Base-by-base conservation (phyloP, 2,113 vertebrate genomes). In the Pyrgilauda ruficollis region DNA sequence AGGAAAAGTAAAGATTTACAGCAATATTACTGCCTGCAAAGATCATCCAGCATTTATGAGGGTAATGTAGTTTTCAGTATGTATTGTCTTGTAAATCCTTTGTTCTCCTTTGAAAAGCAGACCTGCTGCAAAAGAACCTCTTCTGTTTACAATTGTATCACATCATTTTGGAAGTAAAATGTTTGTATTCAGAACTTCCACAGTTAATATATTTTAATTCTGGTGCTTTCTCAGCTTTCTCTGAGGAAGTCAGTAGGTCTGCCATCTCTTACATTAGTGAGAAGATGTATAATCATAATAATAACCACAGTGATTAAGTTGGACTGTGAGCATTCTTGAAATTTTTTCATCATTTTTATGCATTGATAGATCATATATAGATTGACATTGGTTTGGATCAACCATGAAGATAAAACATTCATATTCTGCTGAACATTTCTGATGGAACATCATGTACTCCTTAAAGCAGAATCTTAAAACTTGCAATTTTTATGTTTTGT, bases 31-130 rank as follows among this genome's bases (percentile, higher is more conserved):
- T 82, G 97, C 91, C 41, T 99, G 99, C 90, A 96, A 84, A 72
- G 96, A 94, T 23, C 98, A 99, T 76, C 95, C 96, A 89, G 98
- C 98, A 24, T 98, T 98, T 90, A 98, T 99, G 98, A 98, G 97
- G 99, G 99, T 99, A 98, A 98, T 73, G 70, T 88, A 68, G 70
- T 84, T 64, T 66, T 82, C 56, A 69, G 9, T 89, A 47, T 55
- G 27, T 44, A 59, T 24, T 83, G 9, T 53, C 33, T 35, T 89
- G 24, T 88, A 82, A 84, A 75, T 69, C 39, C 18, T 30, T 75
- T 92, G 28, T 43, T 85, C 18, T 52, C 35, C 39, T 84, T 84
- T 49, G n/a, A 62, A 76, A 89, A 89, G 49, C 17, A 43, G 33
- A 62, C 52, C 44, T 82, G 47, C 74, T 87, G 21, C 72, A 62